Evolutionary conservation across 2,888 invertebrate species (phyloP), one percentile per base, ranked within the genome.

Genomic region (Drosophila merina): DNA sequence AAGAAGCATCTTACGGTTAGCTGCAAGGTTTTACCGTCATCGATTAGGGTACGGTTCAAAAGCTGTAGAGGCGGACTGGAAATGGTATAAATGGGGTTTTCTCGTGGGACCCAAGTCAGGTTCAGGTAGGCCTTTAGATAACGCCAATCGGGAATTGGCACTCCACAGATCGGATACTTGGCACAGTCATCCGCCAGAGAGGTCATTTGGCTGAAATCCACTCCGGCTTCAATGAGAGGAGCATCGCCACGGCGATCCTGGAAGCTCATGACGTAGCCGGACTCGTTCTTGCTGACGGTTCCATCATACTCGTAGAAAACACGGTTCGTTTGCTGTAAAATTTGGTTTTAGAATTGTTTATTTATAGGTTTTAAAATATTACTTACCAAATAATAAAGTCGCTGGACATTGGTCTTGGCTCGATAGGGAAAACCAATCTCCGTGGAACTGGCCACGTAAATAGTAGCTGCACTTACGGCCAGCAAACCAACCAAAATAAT

Each of bases 371-470:
- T 7, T 3, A 28, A 7, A 0, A 1, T 4, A 42, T 9, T 4
- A 77, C 89, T 89, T 83, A 94, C 94, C 85, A 92, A 83, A 26
- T 93, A 89, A 36, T 93, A 88, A 42, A 93, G 89, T 31, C 94
- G 89, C 75, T 93, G 92, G 0, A 93, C 92, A 38, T 90, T 89
- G 1, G 91, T 90, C 57, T 92, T 91, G 42, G 91, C 91, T 7
- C 92, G 91, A 78, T 93, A 94, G 0, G 94, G 94, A 75, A 93
- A 93, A 7, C 94, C 94, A 5, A 93, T 72, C 1, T 92, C 91
- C 2, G 94, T 93, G n/a, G 92, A 88, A 20, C 85, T 69, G 8
- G 80, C 78, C 3, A 72, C 42, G n/a, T 68, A 75, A 9, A 68
- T n/a, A 14, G 64, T 50, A 2, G 70, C 30, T 0, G 59, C 68